A percentile compares a stretch with the other conserved stretches of the same genome.
Conservation (phyloP, 2,888 invertebrate species). For the Morpho achilles region DNA sequence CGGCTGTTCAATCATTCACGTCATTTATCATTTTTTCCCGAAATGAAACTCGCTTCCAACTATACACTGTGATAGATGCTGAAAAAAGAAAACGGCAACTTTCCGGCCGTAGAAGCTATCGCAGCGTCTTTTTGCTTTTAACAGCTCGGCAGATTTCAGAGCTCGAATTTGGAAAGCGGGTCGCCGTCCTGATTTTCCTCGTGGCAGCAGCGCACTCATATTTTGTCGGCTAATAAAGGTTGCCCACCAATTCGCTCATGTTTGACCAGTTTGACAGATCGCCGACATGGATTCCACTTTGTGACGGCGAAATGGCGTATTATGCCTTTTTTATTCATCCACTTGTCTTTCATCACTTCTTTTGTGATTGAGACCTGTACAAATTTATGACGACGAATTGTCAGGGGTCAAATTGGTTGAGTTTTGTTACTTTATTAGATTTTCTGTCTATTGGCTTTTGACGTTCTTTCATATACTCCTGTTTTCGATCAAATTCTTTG, state of each 20-base stretch:
- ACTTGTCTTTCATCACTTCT: constrained; percentile 75
- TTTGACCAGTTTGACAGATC: constrained; percentile 78
- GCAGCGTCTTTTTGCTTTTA: constrained; percentile 68
- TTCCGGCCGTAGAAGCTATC: constrained; percentile 58
- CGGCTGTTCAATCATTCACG: constrained; percentile 71
- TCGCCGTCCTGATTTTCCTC: constrained; percentile 40
- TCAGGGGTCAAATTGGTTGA: constrained; percentile 56
- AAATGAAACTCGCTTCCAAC: constrained; percentile 68
- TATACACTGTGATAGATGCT: constrained; percentile 65
- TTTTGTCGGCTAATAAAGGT: constrained; percentile 53
- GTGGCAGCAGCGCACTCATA: constrained; percentile 42
- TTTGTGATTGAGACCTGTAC: constrained; percentile 67
- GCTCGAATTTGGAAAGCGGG: constrained; percentile 41
- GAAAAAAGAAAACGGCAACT: constrained; percentile 58
- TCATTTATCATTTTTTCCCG: constrained; percentile 68
- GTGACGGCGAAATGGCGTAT: constrained; percentile 72
- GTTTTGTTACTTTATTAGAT: constrained; percentile 61
- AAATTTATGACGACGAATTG: constrained; percentile 59
- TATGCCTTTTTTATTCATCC: constrained; percentile 69
- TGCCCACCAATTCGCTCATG: constrained; percentile 57
- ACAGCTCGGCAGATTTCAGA: constrained; percentile 43
- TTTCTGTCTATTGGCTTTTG: constrained; percentile 38
- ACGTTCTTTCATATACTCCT: constrained; percentile 34
- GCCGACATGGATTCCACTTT: constrained; percentile 71
- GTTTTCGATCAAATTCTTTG: constrained; percentile 29